Base-by-base conservation (phyloP, 2,797 vertebrate species). In the Hylomyscus alleni region DNA sequence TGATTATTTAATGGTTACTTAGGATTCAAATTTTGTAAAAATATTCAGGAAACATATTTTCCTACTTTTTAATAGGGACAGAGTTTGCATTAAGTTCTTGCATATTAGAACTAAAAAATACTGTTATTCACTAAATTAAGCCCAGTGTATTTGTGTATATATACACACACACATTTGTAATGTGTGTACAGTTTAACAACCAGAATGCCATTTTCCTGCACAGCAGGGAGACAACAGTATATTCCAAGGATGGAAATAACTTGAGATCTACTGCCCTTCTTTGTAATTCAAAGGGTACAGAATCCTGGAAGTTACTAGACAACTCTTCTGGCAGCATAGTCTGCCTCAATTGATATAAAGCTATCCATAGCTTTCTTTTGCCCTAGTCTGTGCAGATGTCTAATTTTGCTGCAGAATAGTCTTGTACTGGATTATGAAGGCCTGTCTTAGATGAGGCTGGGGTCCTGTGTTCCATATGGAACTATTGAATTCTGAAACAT, bases 161-260 rank as follows among this genome's bases (percentile, higher is more conserved):
- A 60, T 9, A 58, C 24, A 62, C 60, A 62, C 60, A 31, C 67
- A 81, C 88, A 87, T 89, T 95, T 93, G 44, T 44, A 90, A 96
- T 54, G 22, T 62, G 84, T 90, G n/a, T 76, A 58, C 2, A 77
- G 0, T 20, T 94, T 92, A 88, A 83, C 92, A 67, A 82, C 91
- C 89, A 95, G 58, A 69, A 91, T 50, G 56, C 40, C 62, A 62
- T 78, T 95, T 91, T 77, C 58, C 73, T 91, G 26, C 84, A 34
- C 50, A 56, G 89, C 82, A n/a, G 54, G 72, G 80, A 54, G 93
- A 81, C 75, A 69, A 31, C 92, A 84, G 82, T 78, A 80, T 75
- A 76, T 78, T 88, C 77, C 52, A 90, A 89, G 60, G 72, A 75
- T 13, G 73, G 84, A 94, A 97, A 82, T 93, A 96, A 96, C 77